A percentile compares a stretch with the other conserved stretches of the same genome.
Evolutionary conservation across 2,888 invertebrate genomes (phyloP).

Genomic region (Andrena minutula): DNA sequence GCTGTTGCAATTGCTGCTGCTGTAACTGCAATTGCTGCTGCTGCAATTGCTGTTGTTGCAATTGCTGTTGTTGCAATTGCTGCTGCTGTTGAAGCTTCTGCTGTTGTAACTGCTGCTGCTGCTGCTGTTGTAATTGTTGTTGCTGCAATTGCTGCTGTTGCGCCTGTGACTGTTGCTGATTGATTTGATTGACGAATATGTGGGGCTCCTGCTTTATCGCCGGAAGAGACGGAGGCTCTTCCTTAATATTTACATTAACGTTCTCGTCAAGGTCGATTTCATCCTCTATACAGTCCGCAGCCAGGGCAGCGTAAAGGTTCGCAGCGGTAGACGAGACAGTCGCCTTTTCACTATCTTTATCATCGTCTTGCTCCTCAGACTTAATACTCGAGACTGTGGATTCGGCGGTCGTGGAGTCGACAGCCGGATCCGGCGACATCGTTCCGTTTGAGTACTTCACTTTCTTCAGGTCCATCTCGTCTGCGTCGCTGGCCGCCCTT

Average conservation of each 20-base stretch:
- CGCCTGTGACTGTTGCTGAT: conserved; percentile 45
- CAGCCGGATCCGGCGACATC: conserved; percentile 81
- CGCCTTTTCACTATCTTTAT: conserved; percentile 86
- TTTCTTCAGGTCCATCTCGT: conserved; percentile 85
- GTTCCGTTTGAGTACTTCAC: conserved; percentile 83
- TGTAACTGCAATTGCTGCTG: conserved; percentile 30
- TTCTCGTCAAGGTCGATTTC: conserved; percentile 87
- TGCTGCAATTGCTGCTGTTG: conserved; percentile 47
- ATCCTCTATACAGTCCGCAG: conserved; percentile 93
- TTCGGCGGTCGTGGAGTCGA: conserved; percentile 83
- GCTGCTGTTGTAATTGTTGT: neutral
- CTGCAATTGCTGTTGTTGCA: conserved; percentile 33
- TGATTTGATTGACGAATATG: conserved; percentile 69
- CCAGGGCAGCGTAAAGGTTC: conserved; percentile 93
- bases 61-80: conserved; percentile 3
- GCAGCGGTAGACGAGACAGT: conserved; percentile 93
- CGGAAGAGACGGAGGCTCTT: conserved; percentile 66
- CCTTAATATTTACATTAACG: conserved; percentile 67
- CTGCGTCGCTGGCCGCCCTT: conserved; percentile 83
- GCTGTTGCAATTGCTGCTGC: neutral
- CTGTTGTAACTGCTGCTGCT: conserved; percentile 2
- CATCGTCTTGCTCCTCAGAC: conserved; percentile 85
- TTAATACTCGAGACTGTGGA: conserved; percentile 86
- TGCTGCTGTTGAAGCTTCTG: neutral
- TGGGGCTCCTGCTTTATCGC: conserved; percentile 73